These are phyloP conservation scores for Pyrrhosoma nymphula DNA, from an alignment of 2,888 invertebrate genomes.

Conservation along the genomic window DNA sequence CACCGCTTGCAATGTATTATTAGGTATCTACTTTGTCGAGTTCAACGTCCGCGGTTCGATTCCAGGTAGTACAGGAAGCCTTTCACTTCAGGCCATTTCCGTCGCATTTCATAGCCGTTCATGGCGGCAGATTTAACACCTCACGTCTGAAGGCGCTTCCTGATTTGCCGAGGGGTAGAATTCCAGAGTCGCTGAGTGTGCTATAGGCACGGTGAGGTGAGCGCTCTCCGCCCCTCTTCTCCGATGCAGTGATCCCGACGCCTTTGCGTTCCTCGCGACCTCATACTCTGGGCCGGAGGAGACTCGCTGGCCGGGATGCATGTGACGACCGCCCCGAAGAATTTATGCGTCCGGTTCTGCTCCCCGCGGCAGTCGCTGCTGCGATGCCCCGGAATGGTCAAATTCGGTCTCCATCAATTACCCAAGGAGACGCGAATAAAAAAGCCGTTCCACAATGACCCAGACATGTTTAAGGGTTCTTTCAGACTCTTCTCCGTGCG, in stretches of 20 bases:
- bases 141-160: neutral
- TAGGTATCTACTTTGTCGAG: too few relatives aligned
- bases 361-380: neutral
- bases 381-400: neutral
- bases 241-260: neutral
- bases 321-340: neutral
- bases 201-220: neutral
- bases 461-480: neutral
- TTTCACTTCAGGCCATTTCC: too few relatives aligned
- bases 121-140: too few relatives aligned
- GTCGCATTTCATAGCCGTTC: too few relatives aligned
- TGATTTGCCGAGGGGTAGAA: neutral
- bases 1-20: too few relatives aligned
- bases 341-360: conserved; percentile 16
- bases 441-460: neutral
- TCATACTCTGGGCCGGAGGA: neutral
- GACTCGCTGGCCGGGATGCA: too few relatives aligned
- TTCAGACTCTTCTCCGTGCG: neutral
- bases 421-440: neutral
- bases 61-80: too few relatives aligned
- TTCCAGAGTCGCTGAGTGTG: neutral
- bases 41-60: too few relatives aligned
- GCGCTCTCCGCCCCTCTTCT: neutral
- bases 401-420: neutral
- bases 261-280: neutral